Base-by-base conservation (phyloP, 2,888 invertebrate genomes). In the Tipula vernalis region DNA sequence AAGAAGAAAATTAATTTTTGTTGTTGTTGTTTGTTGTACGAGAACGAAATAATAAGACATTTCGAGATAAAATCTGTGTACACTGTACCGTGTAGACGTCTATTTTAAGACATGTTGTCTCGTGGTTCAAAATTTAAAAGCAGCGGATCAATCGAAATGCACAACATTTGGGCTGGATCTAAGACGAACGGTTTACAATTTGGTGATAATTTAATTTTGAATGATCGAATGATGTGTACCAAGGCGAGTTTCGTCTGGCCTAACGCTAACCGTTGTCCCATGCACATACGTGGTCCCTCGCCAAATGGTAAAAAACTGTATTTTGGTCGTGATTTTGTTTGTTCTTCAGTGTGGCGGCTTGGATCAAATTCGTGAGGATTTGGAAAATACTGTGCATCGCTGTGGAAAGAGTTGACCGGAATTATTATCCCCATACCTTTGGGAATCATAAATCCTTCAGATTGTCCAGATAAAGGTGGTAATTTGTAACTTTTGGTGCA, bases 291-390 rank as follows among this genome's bases (percentile, higher is more conserved):
- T 1, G 90, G 90, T n/a, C 90, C 91, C 71, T 89, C 90, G 5
- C 90, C 90, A 87, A 90, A 91, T 0, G 90, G 89, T 85, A 90
- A 84, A 88, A 88, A 90, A 3, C 88, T 88, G 86, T 88, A 90
- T 57, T 89, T 90, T 44, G 85, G 39, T 15, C 88, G 88, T 6
- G 89, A 87, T 10, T 89, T 88, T 71, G 90, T 90, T 12, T 88
- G 89, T 86, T 90, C 90, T 0, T 89, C 89, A 3, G 88, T 88
- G 89, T 92, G 92, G 36, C 92, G 88, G 39, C 91, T 91, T 0
- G 92, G 92, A 87, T 90, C 89, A 88, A 91, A 92, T 87, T 89
- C 89, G 15, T 90, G 89, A 0, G 92, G 92, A 36, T 91, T 89
- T 2, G 91, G 90, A 87, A 90, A 92, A 89, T 90, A 90, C 85